Base-by-base conservation (phyloP, 2,113 vertebrate species). In the Madoqua kirkii region DNA sequence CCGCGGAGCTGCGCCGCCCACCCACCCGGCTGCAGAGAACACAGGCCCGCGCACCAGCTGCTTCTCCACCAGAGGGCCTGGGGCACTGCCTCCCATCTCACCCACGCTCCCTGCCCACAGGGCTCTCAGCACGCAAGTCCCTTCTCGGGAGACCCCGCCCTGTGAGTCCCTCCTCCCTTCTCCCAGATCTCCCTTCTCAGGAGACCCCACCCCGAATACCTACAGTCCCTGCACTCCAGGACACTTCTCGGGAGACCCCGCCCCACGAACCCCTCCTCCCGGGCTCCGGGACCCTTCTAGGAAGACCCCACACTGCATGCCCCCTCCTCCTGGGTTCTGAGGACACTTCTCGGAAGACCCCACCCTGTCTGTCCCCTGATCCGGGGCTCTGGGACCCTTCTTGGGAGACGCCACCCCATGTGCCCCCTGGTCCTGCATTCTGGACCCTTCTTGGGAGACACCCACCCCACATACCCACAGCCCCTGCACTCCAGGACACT, bases 341-440 rank as follows among this genome's bases (percentile, higher is more conserved):
- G 57, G 57, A 59, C 57, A 2, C 57, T 59, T 59, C 25, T 59
- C 27, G 0, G 59, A 11, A 60, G 5, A 74, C 36, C 71, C 71
- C 8, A 0, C 8, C n/a, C 33, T 0, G 1, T 0, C 2, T 10
- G 64, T 15, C 64, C 33, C 33, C 64, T 10, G 4, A 2, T 31
- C 27, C 1, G 0, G 6, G 60, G 29, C n/a, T 71, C n/a, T 4
- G 2, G 57, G 25, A 27, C 57, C 9, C 57, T 59, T 59, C 10
- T 27, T 2, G 10, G 27, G 27, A 60, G 59, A 29, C 27, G 25
- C 27, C 0, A 0, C 43, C 27, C 7, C 1, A 0, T 1, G 0
- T 17, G 43, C 43, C 27, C 27, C 43, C 76, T 31, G 15, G 27
- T 40, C 36, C 25, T 25, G 21, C 21, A 21, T 7, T 79, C 43